phyloP scores from a whole-genome alignment of 1,140 invertebrate species.

The Lordiphosa clarofinis region DNA sequence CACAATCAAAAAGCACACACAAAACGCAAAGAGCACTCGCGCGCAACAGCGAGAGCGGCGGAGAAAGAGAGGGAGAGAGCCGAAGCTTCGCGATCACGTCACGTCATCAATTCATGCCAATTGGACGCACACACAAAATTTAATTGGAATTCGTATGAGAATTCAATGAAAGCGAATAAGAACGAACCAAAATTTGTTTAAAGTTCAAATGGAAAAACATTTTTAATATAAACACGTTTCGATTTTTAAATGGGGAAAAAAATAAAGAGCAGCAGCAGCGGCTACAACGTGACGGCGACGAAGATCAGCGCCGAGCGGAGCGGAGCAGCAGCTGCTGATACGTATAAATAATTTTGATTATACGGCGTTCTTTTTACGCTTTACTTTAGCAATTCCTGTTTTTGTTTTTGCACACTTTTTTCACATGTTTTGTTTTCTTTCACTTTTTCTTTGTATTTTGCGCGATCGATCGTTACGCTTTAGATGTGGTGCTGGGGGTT shows the following conservation, averaged over 20 bases:
- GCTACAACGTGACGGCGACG: conserved; percentile 40
- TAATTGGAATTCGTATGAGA: conserved; percentile 77
- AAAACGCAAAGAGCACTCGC: conserved; percentile 37
- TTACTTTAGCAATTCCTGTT: conserved; percentile 19
- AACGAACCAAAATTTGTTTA: conserved; percentile 55
- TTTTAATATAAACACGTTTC: conserved; percentile 67
- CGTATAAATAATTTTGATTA: conserved; percentile 15
- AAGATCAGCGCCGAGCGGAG: conserved; percentile 28
- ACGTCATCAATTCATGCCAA: conserved; percentile 77
- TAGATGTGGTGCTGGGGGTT: conserved; percentile 38
- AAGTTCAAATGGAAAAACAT: conserved; percentile 69
- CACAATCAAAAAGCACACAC: conserved; percentile 42
- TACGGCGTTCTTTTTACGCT: conserved; percentile 34
- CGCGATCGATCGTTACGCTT: conserved; percentile 29
- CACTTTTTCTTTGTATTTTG: conserved; percentile 25
- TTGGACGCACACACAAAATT: conserved; percentile 70
- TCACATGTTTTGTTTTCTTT: conserved; percentile 22
- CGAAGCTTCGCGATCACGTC: conserved; percentile 53
- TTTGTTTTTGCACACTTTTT: conserved; percentile 45
- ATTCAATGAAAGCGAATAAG: conserved; percentile 67
- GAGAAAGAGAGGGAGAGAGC: conserved; percentile 22
- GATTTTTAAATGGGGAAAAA: conserved; percentile 18
- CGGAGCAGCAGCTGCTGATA: conserved; percentile 25
- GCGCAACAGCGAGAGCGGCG: conserved; percentile 7
- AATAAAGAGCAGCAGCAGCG: too few relatives aligned